A percentile compares a stretch with the other conserved stretches of the same genome.
These are phyloP conservation scores for Caerostris extrusa DNA, from an alignment of 1,140 invertebrate genomes.

Conservation along the genomic window DNA sequence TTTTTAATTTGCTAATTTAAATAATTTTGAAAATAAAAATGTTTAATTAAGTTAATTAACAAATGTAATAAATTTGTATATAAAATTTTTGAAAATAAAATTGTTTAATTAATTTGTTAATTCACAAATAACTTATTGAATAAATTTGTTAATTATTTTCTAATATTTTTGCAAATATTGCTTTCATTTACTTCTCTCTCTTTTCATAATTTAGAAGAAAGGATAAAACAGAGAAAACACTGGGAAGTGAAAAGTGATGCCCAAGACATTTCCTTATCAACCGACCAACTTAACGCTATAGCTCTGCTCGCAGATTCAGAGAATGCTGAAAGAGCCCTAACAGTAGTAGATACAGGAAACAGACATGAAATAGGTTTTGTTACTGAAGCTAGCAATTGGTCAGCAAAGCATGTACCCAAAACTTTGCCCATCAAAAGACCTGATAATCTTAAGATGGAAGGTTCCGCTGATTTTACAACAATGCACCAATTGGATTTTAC, in stretches of 20 bases:
- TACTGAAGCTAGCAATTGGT: background rate
- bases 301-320: background rate
- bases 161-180: background rate
- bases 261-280: background rate
- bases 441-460: conserved; percentile 81
- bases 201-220: conserved; percentile 34
- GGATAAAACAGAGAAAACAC: conserved; percentile 32
- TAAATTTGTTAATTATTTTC: background rate
- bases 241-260: background rate
- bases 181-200: background rate
- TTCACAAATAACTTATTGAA: background rate
- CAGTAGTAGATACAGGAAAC: conserved; percentile 49
- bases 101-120: background rate
- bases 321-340: background rate
- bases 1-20: too few species aligned
- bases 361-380: background rate
- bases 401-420: conserved; percentile 54
- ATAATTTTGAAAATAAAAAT: too few species aligned
- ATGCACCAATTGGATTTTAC: conserved; percentile 62
- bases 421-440: conserved; percentile 79
- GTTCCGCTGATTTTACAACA: conserved; percentile 81
- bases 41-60: background rate
- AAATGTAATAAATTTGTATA: background rate
- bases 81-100: background rate
- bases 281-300: background rate